Percentiles rank a stretch among this genome's conserved stretches.
Evolutionary conservation across 2,113 vertebrate genomes (phyloP).

Genomic region (Grammomys dolichurus): DNA sequence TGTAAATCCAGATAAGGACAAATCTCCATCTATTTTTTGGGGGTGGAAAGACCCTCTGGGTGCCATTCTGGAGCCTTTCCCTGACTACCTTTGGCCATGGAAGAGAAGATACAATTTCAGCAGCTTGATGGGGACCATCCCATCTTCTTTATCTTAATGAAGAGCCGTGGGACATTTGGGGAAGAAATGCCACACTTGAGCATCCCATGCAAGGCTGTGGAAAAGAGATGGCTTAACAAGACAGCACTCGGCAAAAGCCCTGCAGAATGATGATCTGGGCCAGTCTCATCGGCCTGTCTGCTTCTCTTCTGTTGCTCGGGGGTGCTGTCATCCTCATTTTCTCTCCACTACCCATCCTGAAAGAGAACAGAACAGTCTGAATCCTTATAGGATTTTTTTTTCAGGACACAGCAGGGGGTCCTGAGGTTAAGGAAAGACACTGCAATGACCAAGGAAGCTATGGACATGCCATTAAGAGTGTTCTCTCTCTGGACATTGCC

Average conservation of each 20-base stretch:
- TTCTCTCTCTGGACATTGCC: accelerated
- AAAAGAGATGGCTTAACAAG: not conserved
- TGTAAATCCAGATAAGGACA: constrained; percentile 42
- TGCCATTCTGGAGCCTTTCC: not conserved
- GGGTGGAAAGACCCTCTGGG: not conserved
- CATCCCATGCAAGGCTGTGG: not conserved
- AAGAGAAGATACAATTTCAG: constrained; percentile 46
- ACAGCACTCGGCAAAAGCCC: not conserved
- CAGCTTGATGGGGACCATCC: not conserved
- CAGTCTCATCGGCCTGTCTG: not conserved
- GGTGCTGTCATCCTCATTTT: not conserved
- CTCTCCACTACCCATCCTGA: not conserved
- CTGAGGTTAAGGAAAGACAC: not conserved
- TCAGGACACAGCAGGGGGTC: not conserved
- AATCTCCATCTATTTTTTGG: not conserved
- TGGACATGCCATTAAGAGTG: not conserved
- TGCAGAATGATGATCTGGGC: not conserved
- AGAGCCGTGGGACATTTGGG: not conserved
- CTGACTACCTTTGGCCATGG: constrained; percentile 16
- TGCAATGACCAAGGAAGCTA: not conserved
- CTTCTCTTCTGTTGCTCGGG: not conserved
- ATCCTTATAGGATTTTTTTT: not conserved
- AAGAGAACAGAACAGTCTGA: not conserved
- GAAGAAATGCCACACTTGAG: not conserved
- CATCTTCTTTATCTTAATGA: not conserved